These are phyloP conservation scores for Microplitis demolitor DNA, from an alignment of 1,140 invertebrate genomes.

Conservation along the genomic window DNA sequence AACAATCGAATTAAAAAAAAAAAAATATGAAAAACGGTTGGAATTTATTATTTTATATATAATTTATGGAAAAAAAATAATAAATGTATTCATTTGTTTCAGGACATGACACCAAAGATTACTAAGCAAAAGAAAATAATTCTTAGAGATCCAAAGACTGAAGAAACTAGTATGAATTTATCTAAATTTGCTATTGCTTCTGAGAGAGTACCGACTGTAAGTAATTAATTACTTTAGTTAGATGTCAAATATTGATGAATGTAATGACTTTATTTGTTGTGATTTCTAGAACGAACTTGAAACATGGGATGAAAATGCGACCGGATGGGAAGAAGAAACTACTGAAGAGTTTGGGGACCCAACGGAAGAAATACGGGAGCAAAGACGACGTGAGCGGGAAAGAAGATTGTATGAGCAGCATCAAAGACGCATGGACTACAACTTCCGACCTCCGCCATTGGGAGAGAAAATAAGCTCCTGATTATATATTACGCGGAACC, in stretches of 20 bases:
- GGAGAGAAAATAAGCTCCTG: slow-evolving; percentile 59
- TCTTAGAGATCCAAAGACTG: slow-evolving; percentile 46
- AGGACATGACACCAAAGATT: slow-evolving; percentile 65
- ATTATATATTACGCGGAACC: slow-evolving; percentile 25
- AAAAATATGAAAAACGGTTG: too few species aligned
- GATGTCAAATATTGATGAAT: background rate
- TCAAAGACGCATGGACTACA: slow-evolving; percentile 58
- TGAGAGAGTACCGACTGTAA: slow-evolving; percentile 50
- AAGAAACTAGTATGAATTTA: slow-evolving; percentile 32
- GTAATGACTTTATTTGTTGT: slow-evolving; percentile 16
- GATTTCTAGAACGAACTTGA: slow-evolving; percentile 48
- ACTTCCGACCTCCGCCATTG: slow-evolving; percentile 48
- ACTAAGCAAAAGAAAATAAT: slow-evolving; percentile 61
- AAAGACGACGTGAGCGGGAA: slow-evolving; percentile 58
- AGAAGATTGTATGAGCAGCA: slow-evolving; percentile 58
- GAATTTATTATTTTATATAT: too few species aligned
- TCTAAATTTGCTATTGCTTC: slow-evolving; percentile 52
- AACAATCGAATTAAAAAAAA: too few species aligned
- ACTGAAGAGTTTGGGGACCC: slow-evolving; percentile 57
- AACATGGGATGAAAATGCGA: slow-evolving; percentile 62
- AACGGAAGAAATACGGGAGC: slow-evolving; percentile 54
- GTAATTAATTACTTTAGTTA: background rate
- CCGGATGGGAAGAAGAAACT: slow-evolving; percentile 62
- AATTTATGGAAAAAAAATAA: background rate
- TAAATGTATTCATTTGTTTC: background rate